phyloP scores from a whole-genome alignment of 2,888 invertebrate species.

The Cosmia pyralina region DNA sequence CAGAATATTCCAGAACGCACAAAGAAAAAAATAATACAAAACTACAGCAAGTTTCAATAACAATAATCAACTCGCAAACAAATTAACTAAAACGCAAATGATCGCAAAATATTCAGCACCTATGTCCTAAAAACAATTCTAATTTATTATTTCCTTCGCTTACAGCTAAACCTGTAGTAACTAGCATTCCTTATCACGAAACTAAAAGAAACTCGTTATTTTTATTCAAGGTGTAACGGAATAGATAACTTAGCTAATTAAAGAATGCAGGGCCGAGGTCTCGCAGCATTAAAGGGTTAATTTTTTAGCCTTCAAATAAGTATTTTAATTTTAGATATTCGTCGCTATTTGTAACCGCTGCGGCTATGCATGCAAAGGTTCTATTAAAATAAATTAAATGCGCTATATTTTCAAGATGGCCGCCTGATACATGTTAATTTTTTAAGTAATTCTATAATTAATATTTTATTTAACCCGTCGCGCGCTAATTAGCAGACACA shows the following conservation, averaged over 20 bases:
- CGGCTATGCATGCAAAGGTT: slow-evolving; percentile 40
- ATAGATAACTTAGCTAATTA: slow-evolving; percentile 63
- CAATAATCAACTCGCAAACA: slow-evolving; percentile 21
- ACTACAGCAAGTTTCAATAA: background rate
- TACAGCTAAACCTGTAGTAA: slow-evolving; percentile 49
- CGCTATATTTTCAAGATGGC: slow-evolving; percentile 20
- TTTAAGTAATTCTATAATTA: slow-evolving; percentile 26
- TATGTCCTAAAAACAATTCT: slow-evolving; percentile 52
- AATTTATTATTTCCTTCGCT: slow-evolving; percentile 62
- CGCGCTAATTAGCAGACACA: no score
- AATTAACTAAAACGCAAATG: slow-evolving; percentile 46
- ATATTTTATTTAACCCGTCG: slow-evolving; percentile 22
- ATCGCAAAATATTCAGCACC: slow-evolving; percentile 32
- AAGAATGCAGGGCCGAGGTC: slow-evolving; percentile 48
- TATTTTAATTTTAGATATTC: slow-evolving; percentile 57
- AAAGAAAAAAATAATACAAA: background rate
- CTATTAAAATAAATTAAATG: slow-evolving; percentile 44
- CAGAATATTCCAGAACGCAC: background rate
- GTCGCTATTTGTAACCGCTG: slow-evolving; percentile 55
- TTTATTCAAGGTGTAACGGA: slow-evolving; percentile 62
- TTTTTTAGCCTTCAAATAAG: slow-evolving; percentile 44
- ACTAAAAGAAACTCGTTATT: slow-evolving; percentile 63
- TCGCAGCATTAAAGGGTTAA: slow-evolving; percentile 39
- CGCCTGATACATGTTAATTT: slow-evolving; percentile 20
- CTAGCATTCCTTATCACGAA: slow-evolving; percentile 62